Base-by-base conservation (phyloP, 2,113 vertebrate species). In the Isurus oxyrinchus region DNA sequence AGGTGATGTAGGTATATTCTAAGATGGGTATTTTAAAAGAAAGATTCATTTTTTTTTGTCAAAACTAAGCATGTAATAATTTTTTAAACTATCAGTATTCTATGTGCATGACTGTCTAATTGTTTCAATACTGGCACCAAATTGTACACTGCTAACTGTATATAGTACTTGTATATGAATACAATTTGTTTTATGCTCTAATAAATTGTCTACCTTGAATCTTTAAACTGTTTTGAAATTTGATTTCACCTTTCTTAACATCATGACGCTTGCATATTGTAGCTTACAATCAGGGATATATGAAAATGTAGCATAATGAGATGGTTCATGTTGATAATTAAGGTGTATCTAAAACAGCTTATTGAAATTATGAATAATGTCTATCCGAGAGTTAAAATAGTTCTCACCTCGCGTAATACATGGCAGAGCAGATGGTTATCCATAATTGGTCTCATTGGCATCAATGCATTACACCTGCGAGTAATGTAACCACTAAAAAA, bases 111-210 rank as follows among this genome's bases (percentile, higher is more conserved):
- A 95, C 55, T 91, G 53, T 67, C 61, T 94, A 40, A 40, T 94
- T 93, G 88, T 93, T 84, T 72, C 94, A 72, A 95, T 95, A 95
- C 76, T 95, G 44, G 94, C 94, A 27, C 94, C 40, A 76, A 72
- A 76, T 76, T 95, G 94, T 95, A 95, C 94, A 95, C 63, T 66
- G 90, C 90, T 95, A 72, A 72, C 25, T 95, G 94, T 95, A 95
- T 95, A 95, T 95, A 95, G 44, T 95, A 69, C 66, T 49, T 95
- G 94, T 95, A 95, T 31, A 95, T 95, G 72, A 76, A 95, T 72
- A 95, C 94, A 95, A 94, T 63, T 53, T 95, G 94, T 95, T 95
- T 95, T 53, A 95, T 76, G 66, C 94, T 72, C 49, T 95, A 95
- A 95, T 95, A 95, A 95, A 95, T 95, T 95, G 94, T 95, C 44